Conservation (phyloP, 2,113 vertebrate genomes). For the Gymnogyps californianus region DNA sequence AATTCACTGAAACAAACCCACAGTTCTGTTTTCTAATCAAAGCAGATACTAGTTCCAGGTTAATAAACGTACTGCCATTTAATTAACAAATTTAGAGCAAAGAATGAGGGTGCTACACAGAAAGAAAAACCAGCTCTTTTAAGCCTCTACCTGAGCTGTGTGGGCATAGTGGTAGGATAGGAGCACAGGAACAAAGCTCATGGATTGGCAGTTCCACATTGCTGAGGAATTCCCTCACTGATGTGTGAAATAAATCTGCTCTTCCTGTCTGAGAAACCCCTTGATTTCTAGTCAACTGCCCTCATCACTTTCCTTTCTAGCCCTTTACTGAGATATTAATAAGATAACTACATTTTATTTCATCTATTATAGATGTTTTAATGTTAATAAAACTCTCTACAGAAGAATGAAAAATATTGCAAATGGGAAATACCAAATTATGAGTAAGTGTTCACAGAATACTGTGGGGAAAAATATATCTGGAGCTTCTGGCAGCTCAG, state of each 20-base stretch:
- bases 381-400: not conserved
- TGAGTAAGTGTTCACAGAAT: not conserved
- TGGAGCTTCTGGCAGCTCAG: conserved; percentile 1
- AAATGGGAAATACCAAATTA: not conserved
- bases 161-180: not conserved
- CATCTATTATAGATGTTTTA: not conserved
- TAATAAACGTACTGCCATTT: not conserved
- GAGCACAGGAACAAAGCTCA: not conserved
- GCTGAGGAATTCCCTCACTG: not conserved
- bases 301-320: not conserved
- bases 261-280: not conserved
- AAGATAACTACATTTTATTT: not conserved
- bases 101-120: not conserved
- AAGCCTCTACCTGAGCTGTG: not conserved
- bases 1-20: not conserved
- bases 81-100: not conserved
- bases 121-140: not conserved
- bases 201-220: not conserved
- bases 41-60: not conserved
- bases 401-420: not conserved
- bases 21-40: not conserved
- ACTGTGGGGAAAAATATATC: not conserved
- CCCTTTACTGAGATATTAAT: not conserved
- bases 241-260: not conserved
- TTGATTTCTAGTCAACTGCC: not conserved